These are phyloP conservation scores for Charina bottae DNA, from an alignment of 2,113 vertebrate species.

Conservation along the genomic window DNA sequence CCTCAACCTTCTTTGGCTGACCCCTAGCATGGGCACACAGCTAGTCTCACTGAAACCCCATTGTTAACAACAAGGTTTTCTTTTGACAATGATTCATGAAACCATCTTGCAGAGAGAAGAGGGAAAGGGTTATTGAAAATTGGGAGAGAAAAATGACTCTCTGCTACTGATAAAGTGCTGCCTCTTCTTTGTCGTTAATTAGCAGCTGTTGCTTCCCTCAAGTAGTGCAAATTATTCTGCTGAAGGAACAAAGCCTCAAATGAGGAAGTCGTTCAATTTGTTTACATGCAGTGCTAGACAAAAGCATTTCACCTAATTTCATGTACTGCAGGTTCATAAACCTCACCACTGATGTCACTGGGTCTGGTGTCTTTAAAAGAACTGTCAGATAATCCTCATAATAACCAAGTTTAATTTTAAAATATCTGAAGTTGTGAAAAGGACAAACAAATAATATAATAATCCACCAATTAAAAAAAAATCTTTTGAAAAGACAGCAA, in stretches of 20 bases:
- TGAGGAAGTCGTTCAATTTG: slow-evolving; percentile 62
- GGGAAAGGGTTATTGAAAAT: slow-evolving; percentile 48
- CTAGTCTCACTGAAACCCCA: slow-evolving; percentile 19
- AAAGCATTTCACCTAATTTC: slow-evolving; percentile 62
- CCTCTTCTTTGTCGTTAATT: slow-evolving; percentile 61
- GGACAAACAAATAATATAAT: background rate
- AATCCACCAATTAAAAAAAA: background rate
- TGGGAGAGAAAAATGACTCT: slow-evolving; percentile 53
- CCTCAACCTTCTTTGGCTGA: background rate
- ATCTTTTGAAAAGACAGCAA: background rate
- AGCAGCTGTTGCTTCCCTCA: slow-evolving; percentile 64
- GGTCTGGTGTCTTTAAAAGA: slow-evolving; percentile 33
- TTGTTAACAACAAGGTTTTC: slow-evolving; percentile 40
- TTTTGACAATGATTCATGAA: slow-evolving; percentile 51
- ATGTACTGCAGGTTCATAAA: slow-evolving; percentile 37
- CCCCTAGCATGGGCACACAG: background rate
- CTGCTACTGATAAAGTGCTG: slow-evolving; percentile 55
- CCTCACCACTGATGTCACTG: slow-evolving; percentile 42
- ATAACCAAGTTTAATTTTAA: background rate
- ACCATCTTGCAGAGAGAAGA: slow-evolving; percentile 50
- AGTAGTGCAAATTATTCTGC: slow-evolving; percentile 63
- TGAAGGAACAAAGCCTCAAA: slow-evolving; percentile 57
- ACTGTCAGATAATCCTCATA: background rate
- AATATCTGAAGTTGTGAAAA: background rate
- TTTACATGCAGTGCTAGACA: slow-evolving; percentile 63